Evolutionary conservation across 92 coral and sea anemone species (phyloP).

Genomic region (Umimayanthus chanpuru): DNA sequence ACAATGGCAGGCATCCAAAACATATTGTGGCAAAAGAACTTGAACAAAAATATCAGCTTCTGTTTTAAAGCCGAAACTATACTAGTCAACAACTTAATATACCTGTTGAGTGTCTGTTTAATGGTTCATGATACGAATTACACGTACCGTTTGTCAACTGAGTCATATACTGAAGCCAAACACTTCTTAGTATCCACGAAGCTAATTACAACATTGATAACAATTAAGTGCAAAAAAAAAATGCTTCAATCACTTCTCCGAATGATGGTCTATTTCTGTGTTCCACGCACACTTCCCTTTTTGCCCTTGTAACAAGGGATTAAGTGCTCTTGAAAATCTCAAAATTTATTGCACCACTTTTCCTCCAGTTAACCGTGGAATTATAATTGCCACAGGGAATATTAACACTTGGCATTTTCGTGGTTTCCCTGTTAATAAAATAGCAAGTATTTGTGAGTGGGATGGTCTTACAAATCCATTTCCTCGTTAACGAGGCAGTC

Average conservation of each 20-base stretch:
- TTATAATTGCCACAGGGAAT: not conserved
- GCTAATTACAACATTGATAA: too few relatives aligned
- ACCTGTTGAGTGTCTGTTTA: not conserved
- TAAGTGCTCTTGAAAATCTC: not conserved
- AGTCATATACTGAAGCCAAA: too few relatives aligned
- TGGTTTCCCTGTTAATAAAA: not conserved
- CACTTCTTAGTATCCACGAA: too few relatives aligned
- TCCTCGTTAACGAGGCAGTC: not conserved
- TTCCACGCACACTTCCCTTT: too few relatives aligned
- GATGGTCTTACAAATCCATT: not conserved
- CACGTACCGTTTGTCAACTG: not conserved
- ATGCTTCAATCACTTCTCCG: not conserved
- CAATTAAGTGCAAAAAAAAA: not conserved
- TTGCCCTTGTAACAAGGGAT: not conserved
- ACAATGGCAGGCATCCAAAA: not conserved
- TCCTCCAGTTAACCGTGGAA: not conserved
- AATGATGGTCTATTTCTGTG: not conserved
- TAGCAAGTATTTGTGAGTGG: not conserved
- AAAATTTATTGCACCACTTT: not conserved
- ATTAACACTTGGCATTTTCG: not conserved
- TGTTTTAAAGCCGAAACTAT: not conserved
- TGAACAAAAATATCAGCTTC: not conserved
- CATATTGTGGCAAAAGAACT: not conserved
- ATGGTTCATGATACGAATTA: not conserved
- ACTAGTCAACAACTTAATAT: not conserved